Evolutionary conservation across 2,113 vertebrate genomes (phyloP).

Genomic region (Paralichthys olivaceus): DNA sequence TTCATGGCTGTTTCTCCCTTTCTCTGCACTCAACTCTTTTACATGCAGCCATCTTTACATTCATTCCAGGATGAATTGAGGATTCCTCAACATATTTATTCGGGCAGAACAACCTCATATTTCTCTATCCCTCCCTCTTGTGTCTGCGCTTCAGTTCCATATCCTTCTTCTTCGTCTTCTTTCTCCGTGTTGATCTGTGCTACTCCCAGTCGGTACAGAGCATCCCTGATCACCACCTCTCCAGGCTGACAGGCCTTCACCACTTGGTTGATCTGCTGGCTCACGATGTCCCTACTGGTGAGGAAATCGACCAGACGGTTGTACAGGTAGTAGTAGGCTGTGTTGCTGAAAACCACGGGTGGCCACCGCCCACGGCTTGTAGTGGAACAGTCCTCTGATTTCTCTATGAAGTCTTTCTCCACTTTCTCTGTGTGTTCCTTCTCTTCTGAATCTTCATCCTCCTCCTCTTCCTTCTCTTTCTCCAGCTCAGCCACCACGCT

Average conservation of each 20-base stretch:
- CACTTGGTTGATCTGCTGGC: slow-evolving; percentile 91
- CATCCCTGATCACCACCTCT: slow-evolving; percentile 94
- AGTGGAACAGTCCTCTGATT: neutral
- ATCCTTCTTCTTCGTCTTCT: slow-evolving; percentile 74
- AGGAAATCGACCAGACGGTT: slow-evolving; percentile 96
- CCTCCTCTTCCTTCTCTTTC: slow-evolving; percentile 48
- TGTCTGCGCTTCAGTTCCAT: slow-evolving; percentile 69
- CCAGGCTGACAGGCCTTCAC: slow-evolving; percentile 94
- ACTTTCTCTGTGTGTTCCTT: slow-evolving; percentile 7
- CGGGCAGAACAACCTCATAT: slow-evolving; percentile 66
- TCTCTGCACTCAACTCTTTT: neutral
- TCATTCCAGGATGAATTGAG: too few relatives aligned
- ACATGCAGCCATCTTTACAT: neutral
- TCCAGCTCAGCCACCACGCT: slow-evolving; percentile 75
- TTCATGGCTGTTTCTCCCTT: neutral
- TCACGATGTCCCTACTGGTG: slow-evolving; percentile 93
- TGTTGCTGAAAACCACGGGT: slow-evolving; percentile 88
- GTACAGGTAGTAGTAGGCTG: slow-evolving; percentile 97
- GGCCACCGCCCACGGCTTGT: slow-evolving; percentile 66
- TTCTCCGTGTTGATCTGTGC: slow-evolving; percentile 93
- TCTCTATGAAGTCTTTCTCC: slow-evolving; percentile 15
- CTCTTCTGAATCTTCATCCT: neutral
- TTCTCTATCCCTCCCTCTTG: slow-evolving; percentile 64
- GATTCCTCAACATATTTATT: slow-evolving; percentile 17
- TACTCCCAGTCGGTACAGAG: slow-evolving; percentile 93